These are phyloP conservation scores for Pomatostomus ruficeps DNA, from an alignment of 2,113 vertebrate species.

Conservation along the genomic window DNA sequence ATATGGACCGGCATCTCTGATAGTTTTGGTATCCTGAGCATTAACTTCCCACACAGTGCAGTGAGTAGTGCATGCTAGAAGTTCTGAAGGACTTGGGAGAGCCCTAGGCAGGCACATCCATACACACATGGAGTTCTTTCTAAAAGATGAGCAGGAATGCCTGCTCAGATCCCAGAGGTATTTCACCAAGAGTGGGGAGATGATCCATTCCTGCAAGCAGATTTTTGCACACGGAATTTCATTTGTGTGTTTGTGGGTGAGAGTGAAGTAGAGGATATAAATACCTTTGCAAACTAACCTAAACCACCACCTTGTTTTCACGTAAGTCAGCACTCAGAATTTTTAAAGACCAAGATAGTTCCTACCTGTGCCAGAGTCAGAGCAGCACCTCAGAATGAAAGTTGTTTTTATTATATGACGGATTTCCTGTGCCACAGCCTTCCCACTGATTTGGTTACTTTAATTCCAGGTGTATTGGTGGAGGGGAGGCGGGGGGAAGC, in stretches of 20 bases:
- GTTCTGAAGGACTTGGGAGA: background rate
- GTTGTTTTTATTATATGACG: background rate
- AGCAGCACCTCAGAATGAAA: background rate
- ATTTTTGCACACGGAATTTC: background rate
- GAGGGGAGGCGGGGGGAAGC: background rate
- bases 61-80: background rate
- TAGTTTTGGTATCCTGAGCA: background rate
- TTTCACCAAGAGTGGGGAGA: background rate
- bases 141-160: background rate
- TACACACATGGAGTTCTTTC: background rate
- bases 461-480: background rate
- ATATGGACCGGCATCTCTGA: background rate
- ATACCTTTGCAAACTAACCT: background rate
- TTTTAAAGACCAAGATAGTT: background rate
- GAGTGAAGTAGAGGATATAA: background rate
- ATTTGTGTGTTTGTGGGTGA: background rate
- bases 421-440: background rate
- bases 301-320: slow-evolving; percentile 5
- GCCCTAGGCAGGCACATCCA: background rate
- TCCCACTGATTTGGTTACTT: background rate
- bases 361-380: background rate
- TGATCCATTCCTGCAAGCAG: background rate
- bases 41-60: background rate
- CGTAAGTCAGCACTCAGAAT: background rate
- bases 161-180: background rate